Percentiles rank a stretch among this genome's conserved stretches.
Conservation (phyloP, 2,113 vertebrate genomes). For the Sialia sialis region DNA sequence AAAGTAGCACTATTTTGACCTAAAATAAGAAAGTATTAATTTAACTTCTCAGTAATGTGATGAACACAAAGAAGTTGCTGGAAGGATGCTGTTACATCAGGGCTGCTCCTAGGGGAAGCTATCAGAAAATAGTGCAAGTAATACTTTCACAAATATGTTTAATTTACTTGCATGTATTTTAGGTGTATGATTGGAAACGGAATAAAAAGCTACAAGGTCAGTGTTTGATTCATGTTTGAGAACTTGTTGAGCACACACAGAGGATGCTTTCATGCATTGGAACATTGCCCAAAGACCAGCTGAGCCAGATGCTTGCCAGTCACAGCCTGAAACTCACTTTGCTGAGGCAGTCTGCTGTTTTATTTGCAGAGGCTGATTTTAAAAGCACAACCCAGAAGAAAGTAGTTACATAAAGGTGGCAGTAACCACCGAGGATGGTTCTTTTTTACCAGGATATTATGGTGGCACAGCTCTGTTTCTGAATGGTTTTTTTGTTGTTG, state of each 20-base stretch:
- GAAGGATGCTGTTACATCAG: not conserved
- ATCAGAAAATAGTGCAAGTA: not conserved
- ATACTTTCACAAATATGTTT: not conserved
- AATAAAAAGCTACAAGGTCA: not conserved
- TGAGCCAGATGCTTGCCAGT: not conserved
- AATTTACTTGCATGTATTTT: not conserved
- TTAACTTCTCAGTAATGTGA: not conserved
- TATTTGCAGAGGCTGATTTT: not conserved
- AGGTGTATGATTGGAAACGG: not conserved
- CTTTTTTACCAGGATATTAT: not conserved
- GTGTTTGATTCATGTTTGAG: not conserved
- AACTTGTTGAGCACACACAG: not conserved
- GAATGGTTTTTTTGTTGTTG: not conserved
- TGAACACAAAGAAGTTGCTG: not conserved
- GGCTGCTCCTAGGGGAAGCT: not conserved
- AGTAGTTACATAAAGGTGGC: not conserved
- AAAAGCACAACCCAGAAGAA: not conserved
- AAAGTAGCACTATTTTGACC: not conserved
- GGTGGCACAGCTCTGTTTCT: not conserved
- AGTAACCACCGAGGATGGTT: not conserved
- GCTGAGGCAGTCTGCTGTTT: not conserved
- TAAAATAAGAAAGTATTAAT: not conserved
- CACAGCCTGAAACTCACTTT: not conserved
- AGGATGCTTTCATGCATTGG: not conserved
- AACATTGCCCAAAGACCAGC: not conserved